phyloP scores from a whole-genome alignment of 2,113 vertebrate genomes.

The Oxyruncus cristatus region DNA sequence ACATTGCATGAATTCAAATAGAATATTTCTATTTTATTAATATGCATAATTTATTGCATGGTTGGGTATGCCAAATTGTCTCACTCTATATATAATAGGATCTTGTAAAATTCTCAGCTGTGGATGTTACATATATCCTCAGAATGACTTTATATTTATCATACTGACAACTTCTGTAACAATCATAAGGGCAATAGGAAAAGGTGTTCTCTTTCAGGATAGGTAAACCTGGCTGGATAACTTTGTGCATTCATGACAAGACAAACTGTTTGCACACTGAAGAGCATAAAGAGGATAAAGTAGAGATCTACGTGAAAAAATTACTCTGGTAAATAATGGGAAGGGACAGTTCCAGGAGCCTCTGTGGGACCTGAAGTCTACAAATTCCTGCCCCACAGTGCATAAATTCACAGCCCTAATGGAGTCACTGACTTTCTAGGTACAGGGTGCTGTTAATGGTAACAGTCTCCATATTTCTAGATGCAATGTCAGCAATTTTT shows the following conservation, averaged over 20 bases:
- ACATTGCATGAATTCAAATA: not conserved
- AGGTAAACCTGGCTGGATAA: accelerated
- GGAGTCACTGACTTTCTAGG: not conserved
- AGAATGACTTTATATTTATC: not conserved
- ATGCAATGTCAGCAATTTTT: not conserved
- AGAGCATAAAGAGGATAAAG: not conserved
- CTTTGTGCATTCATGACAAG: not conserved
- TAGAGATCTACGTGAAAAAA: not conserved
- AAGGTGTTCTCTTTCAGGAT: not conserved
- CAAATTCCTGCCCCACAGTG: not conserved
- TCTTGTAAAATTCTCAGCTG: not conserved
- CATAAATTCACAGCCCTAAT: not conserved
- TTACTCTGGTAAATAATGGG: not conserved
- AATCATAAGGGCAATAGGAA: not conserved
- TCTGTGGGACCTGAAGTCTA: not conserved
- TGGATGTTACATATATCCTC: not conserved
- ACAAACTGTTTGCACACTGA: not conserved
- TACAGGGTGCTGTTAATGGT: not conserved
- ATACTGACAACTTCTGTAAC: not conserved
- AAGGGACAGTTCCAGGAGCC: not conserved
- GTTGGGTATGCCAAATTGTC: not conserved
- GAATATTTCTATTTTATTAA: not conserved
- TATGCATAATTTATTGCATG: not conserved
- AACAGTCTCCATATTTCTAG: not conserved
- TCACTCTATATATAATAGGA: not conserved